Base-by-base conservation (phyloP, 2,797 vertebrate genomes). In the Scomberomorus guttatus region DNA sequence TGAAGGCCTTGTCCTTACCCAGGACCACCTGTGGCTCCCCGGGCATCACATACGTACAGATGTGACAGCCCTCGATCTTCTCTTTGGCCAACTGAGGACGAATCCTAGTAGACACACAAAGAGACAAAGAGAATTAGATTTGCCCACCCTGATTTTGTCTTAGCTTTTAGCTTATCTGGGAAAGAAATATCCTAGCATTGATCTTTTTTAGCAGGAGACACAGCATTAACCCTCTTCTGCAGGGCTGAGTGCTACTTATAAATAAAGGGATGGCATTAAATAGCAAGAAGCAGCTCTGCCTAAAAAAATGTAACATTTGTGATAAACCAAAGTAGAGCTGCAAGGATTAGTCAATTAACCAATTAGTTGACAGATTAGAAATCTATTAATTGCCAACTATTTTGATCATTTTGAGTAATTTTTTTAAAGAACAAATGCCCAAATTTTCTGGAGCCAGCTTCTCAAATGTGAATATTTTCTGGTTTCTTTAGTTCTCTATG, bases 1-100 rank as follows among this genome's bases (percentile, higher is more conserved):
- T 99, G 90, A 99, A 99, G 89, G 98, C 97, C 80, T 99, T 99
- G 89, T 99, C 98, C 81, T 99, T 99, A 75, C 98, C 98, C 86
- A 99, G 95, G 78, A 99, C 94, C 86, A 99, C 97, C 87, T 99
- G 98, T 14, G 98, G 98, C 85, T 99, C 98, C n/a, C 96, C 96
- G 0, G 97, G 97, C 82, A 96, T 97, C 80, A 98, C 96, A 15
- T 96, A 97, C 0, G 98, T 99, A 77, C 98, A 99, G 87, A 99
- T 98, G 93, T 99, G 98, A 86, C 98, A 99, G 65, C 98, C 98
- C 92, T 99, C 98, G 46, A 99, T 99, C 93, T 96, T 98, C 90
- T 99, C 98, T 92, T 96, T 97, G 88, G 98, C 97, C 89, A 98
- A 93, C 90, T 99, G 98, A 86, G 98, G 98, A 90, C 98, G 96